A percentile compares a stretch with the other conserved stretches of the same genome.
Evolutionary conservation across 2,113 vertebrate genomes (phyloP).

Genomic region (Crotophaga sulcirostris): DNA sequence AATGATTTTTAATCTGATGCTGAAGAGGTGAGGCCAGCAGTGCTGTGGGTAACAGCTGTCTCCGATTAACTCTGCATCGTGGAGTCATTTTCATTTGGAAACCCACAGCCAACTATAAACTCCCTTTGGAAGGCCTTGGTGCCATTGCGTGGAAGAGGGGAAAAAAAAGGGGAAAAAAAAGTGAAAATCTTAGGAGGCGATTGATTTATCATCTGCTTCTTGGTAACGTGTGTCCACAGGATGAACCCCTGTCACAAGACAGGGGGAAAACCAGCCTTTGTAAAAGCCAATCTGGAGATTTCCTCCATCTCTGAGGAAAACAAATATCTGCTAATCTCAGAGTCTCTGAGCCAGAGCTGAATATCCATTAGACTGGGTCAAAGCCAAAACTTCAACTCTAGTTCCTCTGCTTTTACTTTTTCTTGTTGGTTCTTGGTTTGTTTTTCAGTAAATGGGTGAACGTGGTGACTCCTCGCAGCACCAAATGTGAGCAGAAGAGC

Average conservation of each 20-base stretch:
- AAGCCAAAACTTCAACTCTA: background rate
- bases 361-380: background rate
- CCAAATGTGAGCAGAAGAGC: background rate
- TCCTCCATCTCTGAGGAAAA: background rate
- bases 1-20: background rate
- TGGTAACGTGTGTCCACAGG: background rate
- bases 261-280: background rate
- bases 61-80: background rate
- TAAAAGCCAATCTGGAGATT: conserved; percentile 13
- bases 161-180: background rate
- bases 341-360: background rate
- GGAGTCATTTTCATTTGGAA: background rate
- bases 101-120: background rate
- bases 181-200: background rate
- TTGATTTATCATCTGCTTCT: conserved; percentile 2
- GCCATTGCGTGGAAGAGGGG: background rate
- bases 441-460: background rate
- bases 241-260: background rate
- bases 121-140: background rate
- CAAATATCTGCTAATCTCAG: conserved; percentile 11
- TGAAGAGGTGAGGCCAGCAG: background rate
- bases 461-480: background rate
- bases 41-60: background rate
- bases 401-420: background rate
- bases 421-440: background rate